A percentile compares a stretch with the other conserved stretches of the same genome.
Conservation (phyloP, 2,113 vertebrate species). For the mouse (Mus musculus) region GRCm39 chr2:146894001-146894500, state of each 20-base stretch:
- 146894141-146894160: constrained; percentile 26
- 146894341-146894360: constrained; percentile 2
- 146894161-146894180: background rate
- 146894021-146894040: background rate
- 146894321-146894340: constrained; percentile 2
- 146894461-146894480: too few relatives aligned
- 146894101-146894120: constrained; percentile 22
- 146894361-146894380: constrained; percentile 55
- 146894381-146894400: constrained; percentile 49
- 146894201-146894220: background rate
- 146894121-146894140: background rate
- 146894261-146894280: constrained; percentile 21
- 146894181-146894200: background rate
- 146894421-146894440: constrained; percentile 51
- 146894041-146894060: constrained; percentile 22
- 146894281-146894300: constrained; percentile 39
- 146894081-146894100: constrained; percentile 46
- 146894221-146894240: background rate
- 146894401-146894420: constrained; percentile 24
- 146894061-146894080: constrained; percentile 20
- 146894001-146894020: background rate
- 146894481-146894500: too few relatives aligned
- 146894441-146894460: constrained; percentile 1
- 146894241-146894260: constrained; percentile 39
- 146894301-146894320: constrained; percentile 23